A percentile compares a stretch with the other conserved stretches of the same genome.
Evolutionary conservation across 2,888 invertebrate species (phyloP).

Genomic region (Harpagoxenus sublaevis): DNA sequence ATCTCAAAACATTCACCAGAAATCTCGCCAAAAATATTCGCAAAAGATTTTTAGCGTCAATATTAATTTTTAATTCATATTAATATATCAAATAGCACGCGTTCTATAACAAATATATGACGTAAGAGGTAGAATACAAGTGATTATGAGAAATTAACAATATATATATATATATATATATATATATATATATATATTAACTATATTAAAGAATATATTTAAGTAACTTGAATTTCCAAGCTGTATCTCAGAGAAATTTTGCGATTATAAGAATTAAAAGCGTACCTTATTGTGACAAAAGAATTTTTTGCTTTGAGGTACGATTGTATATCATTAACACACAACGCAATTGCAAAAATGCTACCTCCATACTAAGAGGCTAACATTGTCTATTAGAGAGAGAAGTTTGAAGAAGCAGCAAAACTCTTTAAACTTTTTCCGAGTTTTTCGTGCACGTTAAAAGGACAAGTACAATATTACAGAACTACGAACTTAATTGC

Average conservation of each 20-base stretch:
- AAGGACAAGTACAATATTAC: neutral
- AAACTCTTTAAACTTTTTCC: neutral
- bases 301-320: neutral
- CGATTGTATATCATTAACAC: neutral
- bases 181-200: no score
- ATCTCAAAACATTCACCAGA: neutral
- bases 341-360: neutral
- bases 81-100: neutral
- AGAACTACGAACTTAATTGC: slow-evolving; percentile 16
- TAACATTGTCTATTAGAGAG: neutral
- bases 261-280: neutral
- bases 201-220: neutral
- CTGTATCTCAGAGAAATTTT: neutral
- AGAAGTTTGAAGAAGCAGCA: slow-evolving; percentile 7
- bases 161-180: no score
- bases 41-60: neutral
- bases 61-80: neutral
- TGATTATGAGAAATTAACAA: neutral
- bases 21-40: neutral
- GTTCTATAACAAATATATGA: neutral
- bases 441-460: neutral
- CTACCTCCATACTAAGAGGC: neutral
- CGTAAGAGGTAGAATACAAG: neutral
- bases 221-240: neutral
- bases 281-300: neutral